A percentile compares a stretch with the other conserved stretches of the same genome.
phyloP scores from a whole-genome alignment of 1,140 invertebrate species.

The Branchinecta lynchi region DNA sequence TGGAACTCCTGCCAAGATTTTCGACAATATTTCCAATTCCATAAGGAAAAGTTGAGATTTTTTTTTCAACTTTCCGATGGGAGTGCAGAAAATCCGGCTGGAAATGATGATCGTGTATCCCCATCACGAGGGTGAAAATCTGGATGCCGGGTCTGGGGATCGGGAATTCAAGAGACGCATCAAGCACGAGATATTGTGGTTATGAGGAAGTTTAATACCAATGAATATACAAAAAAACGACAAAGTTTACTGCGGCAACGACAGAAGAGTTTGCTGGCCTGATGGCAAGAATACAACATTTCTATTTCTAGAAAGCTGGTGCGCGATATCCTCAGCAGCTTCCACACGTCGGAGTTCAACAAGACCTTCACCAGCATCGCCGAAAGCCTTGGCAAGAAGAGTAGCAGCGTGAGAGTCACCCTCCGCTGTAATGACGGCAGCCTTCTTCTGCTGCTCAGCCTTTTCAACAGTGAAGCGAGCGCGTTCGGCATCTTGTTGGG shows the following conservation, averaged over 20 bases:
- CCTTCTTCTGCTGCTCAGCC: constrained; percentile 94
- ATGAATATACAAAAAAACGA: background rate
- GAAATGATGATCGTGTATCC: too few relatives aligned
- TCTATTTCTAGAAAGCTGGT: constrained; percentile 78
- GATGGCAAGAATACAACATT: constrained; percentile 88
- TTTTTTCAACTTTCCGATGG: too few relatives aligned
- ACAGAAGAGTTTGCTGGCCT: constrained; percentile 82
- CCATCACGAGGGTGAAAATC: too few relatives aligned
- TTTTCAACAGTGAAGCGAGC: constrained; percentile 97
- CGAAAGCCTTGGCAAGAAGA: constrained; percentile 81
- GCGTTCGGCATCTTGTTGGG: constrained; percentile 97
- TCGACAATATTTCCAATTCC: too few relatives aligned
- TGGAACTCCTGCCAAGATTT: too few relatives aligned
- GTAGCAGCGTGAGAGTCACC: constrained; percentile 88
- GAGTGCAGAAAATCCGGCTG: too few relatives aligned
- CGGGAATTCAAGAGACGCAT: too few relatives aligned
- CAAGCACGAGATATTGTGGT: too few relatives aligned
- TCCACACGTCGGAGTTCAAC: constrained; percentile 94
- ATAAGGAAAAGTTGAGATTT: too few relatives aligned
- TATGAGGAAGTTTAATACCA: too few relatives aligned
- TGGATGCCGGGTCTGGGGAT: too few relatives aligned
- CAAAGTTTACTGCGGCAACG: constrained; percentile 45
- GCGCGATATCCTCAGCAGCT: constrained; percentile 97
- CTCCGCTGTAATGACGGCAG: constrained; percentile 89
- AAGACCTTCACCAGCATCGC: constrained; percentile 78